These are phyloP conservation scores for Corythoichthys intestinalis DNA, from an alignment of 2,113 vertebrate genomes.

Conservation along the genomic window DNA sequence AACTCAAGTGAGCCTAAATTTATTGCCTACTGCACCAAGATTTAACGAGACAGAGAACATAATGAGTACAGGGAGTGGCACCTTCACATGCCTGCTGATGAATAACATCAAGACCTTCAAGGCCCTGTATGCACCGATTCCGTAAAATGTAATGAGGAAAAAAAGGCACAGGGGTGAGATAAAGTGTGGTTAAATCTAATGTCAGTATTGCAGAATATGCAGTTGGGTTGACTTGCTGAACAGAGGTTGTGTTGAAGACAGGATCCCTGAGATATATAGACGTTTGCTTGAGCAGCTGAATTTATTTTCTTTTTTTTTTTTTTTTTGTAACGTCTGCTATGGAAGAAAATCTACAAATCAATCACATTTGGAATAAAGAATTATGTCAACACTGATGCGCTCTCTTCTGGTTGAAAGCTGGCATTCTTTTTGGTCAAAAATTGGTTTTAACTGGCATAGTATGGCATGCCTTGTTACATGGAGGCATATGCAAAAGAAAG, in stretches of 20 bases:
- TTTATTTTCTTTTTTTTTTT: too few species aligned
- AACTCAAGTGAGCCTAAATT: conserved; percentile 27
- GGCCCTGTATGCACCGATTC: conserved; percentile 25
- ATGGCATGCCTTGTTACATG: conserved; percentile 49
- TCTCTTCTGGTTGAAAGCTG: conserved; percentile 54
- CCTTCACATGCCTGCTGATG: conserved; percentile 28
- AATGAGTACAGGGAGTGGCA: conserved; percentile 28
- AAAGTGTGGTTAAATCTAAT: conserved; percentile 44
- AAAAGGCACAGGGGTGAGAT: conserved; percentile 26
- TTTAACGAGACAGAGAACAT: conserved; percentile 25
- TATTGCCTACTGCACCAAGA: conserved; percentile 34
- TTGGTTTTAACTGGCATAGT: conserved; percentile 60
- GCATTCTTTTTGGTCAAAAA: conserved; percentile 42
- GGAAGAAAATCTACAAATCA: conserved; percentile 60
- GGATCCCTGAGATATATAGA: conserved; percentile 44
- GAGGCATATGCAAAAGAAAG: conserved; percentile 55
- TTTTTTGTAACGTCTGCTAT: too few species aligned
- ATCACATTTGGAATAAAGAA: conserved; percentile 57
- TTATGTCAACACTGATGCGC: conserved; percentile 56
- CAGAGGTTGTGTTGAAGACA: conserved; percentile 45
- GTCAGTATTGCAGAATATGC: conserved; percentile 39
- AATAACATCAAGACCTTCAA: conserved; percentile 26
- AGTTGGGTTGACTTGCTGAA: conserved; percentile 42
- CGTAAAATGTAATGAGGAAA: conserved; percentile 49
- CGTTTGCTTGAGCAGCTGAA: conserved; percentile 40